These are phyloP conservation scores for Philopedon plagiatum DNA, from an alignment of 2,888 invertebrate genomes.

Conservation along the genomic window DNA sequence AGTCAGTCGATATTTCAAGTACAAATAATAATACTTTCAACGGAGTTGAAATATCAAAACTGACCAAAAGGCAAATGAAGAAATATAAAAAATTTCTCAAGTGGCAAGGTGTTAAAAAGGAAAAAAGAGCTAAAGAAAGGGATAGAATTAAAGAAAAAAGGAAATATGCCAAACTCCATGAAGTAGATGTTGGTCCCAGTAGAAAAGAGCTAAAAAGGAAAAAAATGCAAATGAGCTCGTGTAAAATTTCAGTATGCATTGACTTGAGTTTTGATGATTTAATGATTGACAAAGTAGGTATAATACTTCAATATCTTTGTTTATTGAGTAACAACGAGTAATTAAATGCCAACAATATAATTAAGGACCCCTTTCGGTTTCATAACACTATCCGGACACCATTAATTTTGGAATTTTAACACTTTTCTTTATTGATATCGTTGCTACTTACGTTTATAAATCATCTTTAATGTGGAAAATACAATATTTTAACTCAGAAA, in stretches of 20 bases:
- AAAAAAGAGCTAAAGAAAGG: conserved; percentile 82
- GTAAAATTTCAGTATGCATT: conserved; percentile 82
- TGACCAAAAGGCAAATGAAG: conserved; percentile 66
- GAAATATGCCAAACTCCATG: conserved; percentile 78
- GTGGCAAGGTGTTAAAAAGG: conserved; percentile 80
- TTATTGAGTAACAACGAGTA: too few relatives aligned
- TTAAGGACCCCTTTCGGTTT: too few relatives aligned
- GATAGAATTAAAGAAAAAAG: conserved; percentile 76
- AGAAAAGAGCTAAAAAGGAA: conserved; percentile 84
- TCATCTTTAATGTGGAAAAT: too few relatives aligned
- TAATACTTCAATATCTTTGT: background rate
- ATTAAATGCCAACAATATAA: too few relatives aligned
- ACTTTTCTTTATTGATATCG: too few relatives aligned
- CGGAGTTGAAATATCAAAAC: conserved; percentile 65
- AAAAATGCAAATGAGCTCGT: conserved; percentile 78
- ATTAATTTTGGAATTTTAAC: too few relatives aligned
- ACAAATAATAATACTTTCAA: conserved; percentile 59
- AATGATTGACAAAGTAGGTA: conserved; percentile 78
- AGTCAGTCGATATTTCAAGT: background rate
- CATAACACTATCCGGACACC: too few relatives aligned
- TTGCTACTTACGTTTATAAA: too few relatives aligned
- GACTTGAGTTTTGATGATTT: conserved; percentile 93
- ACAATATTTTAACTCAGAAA: too few relatives aligned
- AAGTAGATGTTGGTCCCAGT: conserved; percentile 82
- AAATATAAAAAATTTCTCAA: conserved; percentile 76